Percentiles rank a stretch among this genome's conserved stretches.
Evolutionary conservation across 2,888 invertebrate species (phyloP).

Genomic region (Teleogryllus oceanicus): DNA sequence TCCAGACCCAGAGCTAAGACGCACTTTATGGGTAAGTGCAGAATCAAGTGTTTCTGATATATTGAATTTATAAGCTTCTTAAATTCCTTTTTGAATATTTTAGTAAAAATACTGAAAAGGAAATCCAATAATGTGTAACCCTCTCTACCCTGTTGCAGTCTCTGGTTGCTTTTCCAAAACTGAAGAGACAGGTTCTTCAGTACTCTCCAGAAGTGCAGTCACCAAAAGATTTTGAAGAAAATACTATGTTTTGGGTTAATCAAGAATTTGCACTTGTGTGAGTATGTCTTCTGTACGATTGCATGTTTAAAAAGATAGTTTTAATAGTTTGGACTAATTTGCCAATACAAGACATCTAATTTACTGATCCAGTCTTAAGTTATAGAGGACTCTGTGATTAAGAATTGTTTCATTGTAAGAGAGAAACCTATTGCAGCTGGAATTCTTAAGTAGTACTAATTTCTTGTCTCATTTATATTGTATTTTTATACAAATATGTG

Average conservation of each 20-base stretch:
- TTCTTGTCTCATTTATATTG: no score
- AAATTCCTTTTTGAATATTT: not conserved
- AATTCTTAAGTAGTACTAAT: no score
- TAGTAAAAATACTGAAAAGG: not conserved
- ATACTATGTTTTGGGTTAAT: slow-evolving; percentile 93
- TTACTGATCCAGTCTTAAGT: no score
- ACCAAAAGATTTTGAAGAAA: slow-evolving; percentile 91
- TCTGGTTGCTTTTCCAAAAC: slow-evolving; percentile 90
- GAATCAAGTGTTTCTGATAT: not conserved
- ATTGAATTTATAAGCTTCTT: not conserved
- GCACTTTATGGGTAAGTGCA: slow-evolving; percentile 74
- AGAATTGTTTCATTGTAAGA: no score
- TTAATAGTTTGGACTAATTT: no score
- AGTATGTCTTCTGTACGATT: slow-evolving; percentile 23
- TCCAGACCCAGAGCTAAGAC: slow-evolving; percentile 89
- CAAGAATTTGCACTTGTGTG: slow-evolving; percentile 81
- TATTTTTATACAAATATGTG: no score
- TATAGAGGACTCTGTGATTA: no score
- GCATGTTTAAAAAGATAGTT: no score
- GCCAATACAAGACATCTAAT: no score
- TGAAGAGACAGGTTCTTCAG: slow-evolving; percentile 85
- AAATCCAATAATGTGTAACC: slow-evolving; percentile 43
- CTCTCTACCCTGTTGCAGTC: slow-evolving; percentile 70
- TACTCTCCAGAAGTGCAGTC: slow-evolving; percentile 77
- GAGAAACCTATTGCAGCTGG: no score